Conservation (phyloP, 2,888 invertebrate species). For the Caenorhabditis auriculariae region DNA sequence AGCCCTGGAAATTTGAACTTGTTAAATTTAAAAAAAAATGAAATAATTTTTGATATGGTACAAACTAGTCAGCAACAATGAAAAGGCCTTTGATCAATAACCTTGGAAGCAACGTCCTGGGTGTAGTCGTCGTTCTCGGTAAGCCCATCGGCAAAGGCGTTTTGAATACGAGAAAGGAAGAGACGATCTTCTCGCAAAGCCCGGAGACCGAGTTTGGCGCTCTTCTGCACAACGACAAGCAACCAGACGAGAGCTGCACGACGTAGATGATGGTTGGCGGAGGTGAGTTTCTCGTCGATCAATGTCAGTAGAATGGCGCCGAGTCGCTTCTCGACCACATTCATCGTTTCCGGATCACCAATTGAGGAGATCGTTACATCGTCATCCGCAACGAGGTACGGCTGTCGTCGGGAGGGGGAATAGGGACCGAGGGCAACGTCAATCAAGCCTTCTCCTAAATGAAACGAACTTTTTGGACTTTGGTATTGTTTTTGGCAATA, state of each 20-base stretch:
- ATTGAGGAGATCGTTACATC: no score
- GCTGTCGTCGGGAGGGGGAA: conserved; percentile 17
- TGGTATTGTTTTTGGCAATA: no score
- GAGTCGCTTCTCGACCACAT: not conserved
- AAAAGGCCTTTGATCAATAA: no score
- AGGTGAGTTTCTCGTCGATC: conserved; percentile 15
- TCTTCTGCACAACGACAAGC: conserved; percentile 32
- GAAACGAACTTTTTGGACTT: no score
- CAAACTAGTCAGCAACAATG: no score
- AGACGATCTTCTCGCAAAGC: conserved; percentile 6
- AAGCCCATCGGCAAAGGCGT: conserved; percentile 47
- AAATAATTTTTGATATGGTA: no score
- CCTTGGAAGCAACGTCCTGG: conserved; percentile 78
- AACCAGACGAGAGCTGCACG: conserved; percentile 47
- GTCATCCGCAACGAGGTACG: conserved; percentile 8
- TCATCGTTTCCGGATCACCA: not conserved
- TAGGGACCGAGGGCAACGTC: conserved; percentile 24
- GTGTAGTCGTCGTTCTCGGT: conserved; percentile 73
- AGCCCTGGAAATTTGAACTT: conserved; percentile 68
- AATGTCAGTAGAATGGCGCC: not conserved
- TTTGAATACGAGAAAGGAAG: conserved; percentile 26
- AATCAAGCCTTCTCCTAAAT: conserved; percentile 22
- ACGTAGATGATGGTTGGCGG: conserved; percentile 41
- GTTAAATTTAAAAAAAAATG: no score
- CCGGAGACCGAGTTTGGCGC: conserved; percentile 2